Evolutionary conservation across 2,113 vertebrate genomes (phyloP).

Genomic region (Myotis davidii): DNA sequence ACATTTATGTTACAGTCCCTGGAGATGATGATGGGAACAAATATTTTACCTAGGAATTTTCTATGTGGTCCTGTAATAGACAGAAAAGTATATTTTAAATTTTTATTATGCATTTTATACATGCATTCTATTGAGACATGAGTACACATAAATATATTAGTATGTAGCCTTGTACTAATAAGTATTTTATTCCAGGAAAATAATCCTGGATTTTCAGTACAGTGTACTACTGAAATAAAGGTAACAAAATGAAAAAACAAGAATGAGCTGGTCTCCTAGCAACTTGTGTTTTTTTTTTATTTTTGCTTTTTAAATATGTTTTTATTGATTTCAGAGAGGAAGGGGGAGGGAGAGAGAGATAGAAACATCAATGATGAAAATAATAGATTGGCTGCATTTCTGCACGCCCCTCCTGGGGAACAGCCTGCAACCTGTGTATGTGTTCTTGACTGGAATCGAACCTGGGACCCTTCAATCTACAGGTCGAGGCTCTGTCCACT

Average conservation of each 20-base stretch:
- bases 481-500: too few relatives aligned
- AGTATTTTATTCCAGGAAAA: neutral
- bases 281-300: neutral
- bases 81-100: neutral
- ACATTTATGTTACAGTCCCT: neutral
- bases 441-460: too few relatives aligned
- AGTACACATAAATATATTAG: neutral
- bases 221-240: neutral
- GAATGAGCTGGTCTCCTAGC: neutral
- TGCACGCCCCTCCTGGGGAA: too few relatives aligned
- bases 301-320: too few relatives aligned
- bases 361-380: too few relatives aligned
- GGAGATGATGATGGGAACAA: neutral
- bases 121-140: too few relatives aligned
- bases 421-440: too few relatives aligned
- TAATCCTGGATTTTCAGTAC: neutral
- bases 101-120: neutral
- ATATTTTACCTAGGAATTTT: neutral
- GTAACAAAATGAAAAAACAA: neutral
- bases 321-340: too few relatives aligned
- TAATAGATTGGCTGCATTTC: too few relatives aligned
- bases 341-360: too few relatives aligned
- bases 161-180: neutral
- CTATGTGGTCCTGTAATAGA: neutral
- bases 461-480: too few relatives aligned